Base-by-base conservation (phyloP, 2,113 vertebrate genomes). In the Antechinus flavipes region DNA sequence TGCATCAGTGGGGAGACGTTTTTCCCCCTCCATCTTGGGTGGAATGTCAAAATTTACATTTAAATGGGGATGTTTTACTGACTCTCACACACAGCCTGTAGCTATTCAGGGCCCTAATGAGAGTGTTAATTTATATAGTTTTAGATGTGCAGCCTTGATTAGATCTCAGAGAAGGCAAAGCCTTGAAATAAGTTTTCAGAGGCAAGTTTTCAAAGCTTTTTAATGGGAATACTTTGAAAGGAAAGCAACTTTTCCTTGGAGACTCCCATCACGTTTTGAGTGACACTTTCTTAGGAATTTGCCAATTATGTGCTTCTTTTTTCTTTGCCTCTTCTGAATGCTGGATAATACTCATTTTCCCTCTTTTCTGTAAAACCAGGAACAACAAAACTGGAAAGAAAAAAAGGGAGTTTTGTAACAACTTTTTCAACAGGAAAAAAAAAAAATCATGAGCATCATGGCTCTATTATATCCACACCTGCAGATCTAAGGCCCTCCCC, bases 41-140 rank as follows among this genome's bases (percentile, higher is more conserved):
- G 93, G 84, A 92, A 98, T 94, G 93, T 97, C 95, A 97, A 46
- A 93, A 97, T 98, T 98, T 98, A 95, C 96, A 97, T 98, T 97
- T 98, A 98, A 98, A 98, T 95, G 93, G 89, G 55, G 84, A 96
- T 91, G n/a, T 90, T 97, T 97, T 95, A 96, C 93, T 97, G 96
- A 96, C 84, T 97, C 93, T 42, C 54, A 94, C 91, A 92, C 52
- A 90, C 4, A 92, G 93, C 93, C 89, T 92, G 53, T 61, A 97
- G 92, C 95, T 96, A 54, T 94, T 96, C 91, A 94, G 19, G 56
- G 91, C 90, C 61, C 89, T 98, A 97, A 97, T 95, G 95, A 97
- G 89, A 97, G 61, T 42, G 90, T 93, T 98, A 97, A 98, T 98
- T 98, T 98, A 95, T 97, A 91, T 54, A 95, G 95, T 90, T 96